phyloP scores from a whole-genome alignment of 2,797 vertebrate genomes.

The Periophthalmus magnuspinnatus region DNA sequence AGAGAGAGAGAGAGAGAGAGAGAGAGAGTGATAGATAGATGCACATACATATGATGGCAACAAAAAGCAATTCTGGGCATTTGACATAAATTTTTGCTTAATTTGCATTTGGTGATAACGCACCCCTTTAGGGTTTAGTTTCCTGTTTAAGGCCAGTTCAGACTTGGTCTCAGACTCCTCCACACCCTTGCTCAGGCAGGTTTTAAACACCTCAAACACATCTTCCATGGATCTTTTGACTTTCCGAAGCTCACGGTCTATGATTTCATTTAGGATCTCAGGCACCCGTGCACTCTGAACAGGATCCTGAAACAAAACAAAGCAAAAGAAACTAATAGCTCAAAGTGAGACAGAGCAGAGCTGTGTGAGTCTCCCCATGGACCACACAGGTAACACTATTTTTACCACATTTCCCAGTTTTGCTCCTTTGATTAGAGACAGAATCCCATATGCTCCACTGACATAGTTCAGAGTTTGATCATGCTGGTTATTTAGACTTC shows the following conservation, averaged over 20 bases:
- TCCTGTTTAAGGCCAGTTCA: not conserved
- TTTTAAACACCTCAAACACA: slow-evolving; percentile 9
- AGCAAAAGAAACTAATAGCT: not conserved
- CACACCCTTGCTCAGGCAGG: slow-evolving; percentile 23
- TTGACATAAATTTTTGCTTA: no score
- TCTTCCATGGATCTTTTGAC: not conserved
- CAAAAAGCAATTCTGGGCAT: no score
- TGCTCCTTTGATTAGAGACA: slow-evolving; percentile 51
- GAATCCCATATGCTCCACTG: slow-evolving; percentile 48
- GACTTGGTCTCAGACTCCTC: slow-evolving; percentile 22
- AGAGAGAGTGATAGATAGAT: no score
- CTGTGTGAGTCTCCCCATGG: not conserved
- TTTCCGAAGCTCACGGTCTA: not conserved
- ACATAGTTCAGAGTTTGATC: slow-evolving; percentile 41
- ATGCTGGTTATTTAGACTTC: slow-evolving; percentile 34
- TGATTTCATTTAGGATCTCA: slow-evolving; percentile 9
- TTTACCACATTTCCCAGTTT: not conserved
- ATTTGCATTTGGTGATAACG: no score
- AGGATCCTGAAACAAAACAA: slow-evolving; percentile 28
- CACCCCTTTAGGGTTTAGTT: not conserved
- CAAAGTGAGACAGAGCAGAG: not conserved
- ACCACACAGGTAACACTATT: not conserved
- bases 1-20: no score
- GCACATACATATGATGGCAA: no score
- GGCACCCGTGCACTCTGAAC: not conserved